Evolutionary conservation across 2,113 vertebrate species (phyloP).

Genomic region (Sturnira hondurensis): DNA sequence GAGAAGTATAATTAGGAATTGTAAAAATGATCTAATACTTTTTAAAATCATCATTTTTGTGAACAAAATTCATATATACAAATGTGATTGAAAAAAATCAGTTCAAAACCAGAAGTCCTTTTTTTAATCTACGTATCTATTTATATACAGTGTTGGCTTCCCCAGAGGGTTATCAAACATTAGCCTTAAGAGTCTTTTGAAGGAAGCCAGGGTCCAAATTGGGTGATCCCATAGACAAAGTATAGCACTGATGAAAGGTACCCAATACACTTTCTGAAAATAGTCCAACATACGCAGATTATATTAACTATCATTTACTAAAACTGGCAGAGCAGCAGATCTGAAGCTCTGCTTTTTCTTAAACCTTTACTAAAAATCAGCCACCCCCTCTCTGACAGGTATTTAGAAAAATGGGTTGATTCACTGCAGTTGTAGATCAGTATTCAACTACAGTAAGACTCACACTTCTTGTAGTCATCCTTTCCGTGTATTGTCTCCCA

Average conservation of each 20-base stretch:
- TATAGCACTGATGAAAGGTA: not conserved
- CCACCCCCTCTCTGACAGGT: not conserved
- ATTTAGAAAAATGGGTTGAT: conserved; percentile 15
- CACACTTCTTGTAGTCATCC: not conserved
- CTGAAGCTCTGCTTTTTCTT: not conserved
- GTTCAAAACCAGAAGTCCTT: conserved; percentile 1
- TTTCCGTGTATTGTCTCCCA: conserved; percentile 13
- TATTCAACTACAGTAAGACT: not conserved
- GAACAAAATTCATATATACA: conserved; percentile 15
- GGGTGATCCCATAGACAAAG: conserved; percentile 17
- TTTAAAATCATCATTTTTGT: not conserved
- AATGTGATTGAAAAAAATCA: not conserved
- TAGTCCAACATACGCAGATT: not conserved
- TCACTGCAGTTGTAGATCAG: not conserved
- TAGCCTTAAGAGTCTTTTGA: conserved; percentile 27
- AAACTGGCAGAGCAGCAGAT: not conserved
- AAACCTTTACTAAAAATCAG: not conserved
- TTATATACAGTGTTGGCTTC: not conserved
- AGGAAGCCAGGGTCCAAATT: conserved; percentile 33
- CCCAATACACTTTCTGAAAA: conserved; percentile 21
- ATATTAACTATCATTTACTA: not conserved
- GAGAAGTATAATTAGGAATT: not conserved
- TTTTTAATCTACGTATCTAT: not conserved
- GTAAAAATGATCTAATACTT: not conserved
- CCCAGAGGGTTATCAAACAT: not conserved